Conservation (phyloP, 2,888 invertebrate species). For the Drosophila putrida region DNA sequence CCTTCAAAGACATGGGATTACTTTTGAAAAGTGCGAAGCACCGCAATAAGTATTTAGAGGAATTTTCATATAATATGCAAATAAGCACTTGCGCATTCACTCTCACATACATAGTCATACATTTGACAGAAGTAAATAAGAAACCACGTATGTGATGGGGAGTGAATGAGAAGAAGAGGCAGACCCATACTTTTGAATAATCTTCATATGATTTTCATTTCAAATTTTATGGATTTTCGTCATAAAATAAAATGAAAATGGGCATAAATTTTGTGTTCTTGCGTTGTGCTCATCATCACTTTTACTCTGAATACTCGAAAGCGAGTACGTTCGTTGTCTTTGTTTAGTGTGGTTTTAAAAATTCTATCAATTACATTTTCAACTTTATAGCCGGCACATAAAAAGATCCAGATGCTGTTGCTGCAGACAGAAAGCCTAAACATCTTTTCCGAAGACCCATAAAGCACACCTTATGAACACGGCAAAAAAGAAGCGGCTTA, state of each 20-base stretch:
- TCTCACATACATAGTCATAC: conserved; percentile 11
- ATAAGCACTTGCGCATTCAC: conserved; percentile 47
- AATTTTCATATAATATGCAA: conserved; percentile 79
- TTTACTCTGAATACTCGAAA: conserved; percentile 14
- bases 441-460: conserved; percentile 40
- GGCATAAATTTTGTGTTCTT: conserved; percentile 68
- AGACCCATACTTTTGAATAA: conserved; percentile 41
- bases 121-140: neutral
- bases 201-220: conserved; percentile 73
- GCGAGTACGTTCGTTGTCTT: conserved; percentile 13
- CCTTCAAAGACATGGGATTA: conserved; percentile 65
- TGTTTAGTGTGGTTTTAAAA: conserved; percentile 68
- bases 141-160: neutral
- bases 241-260: conserved; percentile 77
- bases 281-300: conserved; percentile 48
- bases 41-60: conserved; percentile 78
- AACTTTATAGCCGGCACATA: conserved; percentile 64
- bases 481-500: conserved; percentile 27
- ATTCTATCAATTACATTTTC: conserved; percentile 80
- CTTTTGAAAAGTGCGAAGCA: conserved; percentile 69
- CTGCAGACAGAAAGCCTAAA: conserved; percentile 15
- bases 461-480: conserved; percentile 39
- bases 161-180: neutral
- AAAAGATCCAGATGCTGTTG: conserved; percentile 47
- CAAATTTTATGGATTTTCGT: conserved; percentile 76